Evolutionary conservation across 2,888 invertebrate genomes (phyloP).

Genomic region (Diarsia mendica): DNA sequence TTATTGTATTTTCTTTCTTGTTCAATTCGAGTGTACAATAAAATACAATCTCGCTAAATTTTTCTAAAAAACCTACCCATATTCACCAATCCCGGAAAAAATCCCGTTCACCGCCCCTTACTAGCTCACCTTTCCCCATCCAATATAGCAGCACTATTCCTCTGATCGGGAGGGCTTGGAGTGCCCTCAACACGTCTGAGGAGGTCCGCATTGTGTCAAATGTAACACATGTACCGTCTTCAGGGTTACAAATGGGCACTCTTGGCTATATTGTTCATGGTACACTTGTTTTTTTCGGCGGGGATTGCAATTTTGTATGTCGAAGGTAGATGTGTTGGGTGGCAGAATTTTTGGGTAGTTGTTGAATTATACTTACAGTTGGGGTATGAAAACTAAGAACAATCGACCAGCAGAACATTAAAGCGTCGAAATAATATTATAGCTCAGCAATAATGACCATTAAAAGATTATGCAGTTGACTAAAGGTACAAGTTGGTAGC

Average conservation of each 20-base stretch:
- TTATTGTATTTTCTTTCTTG: not conserved
- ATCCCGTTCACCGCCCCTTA: constrained; percentile 22
- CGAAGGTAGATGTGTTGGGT: not conserved
- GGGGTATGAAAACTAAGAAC: no score
- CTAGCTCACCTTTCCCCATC: constrained; percentile 39
- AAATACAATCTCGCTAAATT: not conserved
- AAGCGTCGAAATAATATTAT: no score
- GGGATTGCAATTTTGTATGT: constrained; percentile 21
- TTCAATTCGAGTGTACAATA: not conserved
- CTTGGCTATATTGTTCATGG: constrained; percentile 46
- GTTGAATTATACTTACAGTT: not conserved
- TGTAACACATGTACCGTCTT: constrained; percentile 73
- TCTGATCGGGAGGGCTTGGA: constrained; percentile 65
- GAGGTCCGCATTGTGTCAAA: constrained; percentile 72
- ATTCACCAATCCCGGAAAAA: not conserved
- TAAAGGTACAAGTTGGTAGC: no score
- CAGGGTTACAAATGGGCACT: constrained; percentile 68
- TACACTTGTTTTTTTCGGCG: constrained; percentile 34
- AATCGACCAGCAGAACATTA: no score
- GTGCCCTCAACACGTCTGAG: constrained; percentile 71
- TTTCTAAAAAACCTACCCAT: not conserved
- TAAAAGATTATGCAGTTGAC: no score
- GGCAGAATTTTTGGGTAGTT: not conserved
- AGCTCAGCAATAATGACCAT: no score
- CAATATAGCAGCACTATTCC: constrained; percentile 53